Evolutionary conservation across 2,888 invertebrate genomes (phyloP), one percentile per base, ranked within the genome.

Genomic region (Drosophila suboccidentalis): DNA sequence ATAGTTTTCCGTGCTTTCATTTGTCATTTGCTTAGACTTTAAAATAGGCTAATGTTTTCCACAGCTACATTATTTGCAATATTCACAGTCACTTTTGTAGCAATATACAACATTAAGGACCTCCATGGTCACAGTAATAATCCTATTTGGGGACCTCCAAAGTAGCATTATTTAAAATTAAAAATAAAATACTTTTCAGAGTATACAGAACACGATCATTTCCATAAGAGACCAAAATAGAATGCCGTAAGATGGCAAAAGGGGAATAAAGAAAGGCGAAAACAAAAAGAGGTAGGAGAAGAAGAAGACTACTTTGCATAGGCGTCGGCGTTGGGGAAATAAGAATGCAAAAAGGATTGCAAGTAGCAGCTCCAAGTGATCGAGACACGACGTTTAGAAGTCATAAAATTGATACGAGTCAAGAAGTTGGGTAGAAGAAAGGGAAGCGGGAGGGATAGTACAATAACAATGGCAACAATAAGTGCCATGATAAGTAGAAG

Each of bases 321-420:
- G 15, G 11, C 55, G 43, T 39, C 34, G 47, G 32, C 36, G 15
- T 19, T 38, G 57, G 38, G 77, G 17, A 54, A 63, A 80, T 86
- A 86, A 86, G 85, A 80, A 67, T 53, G 43, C 73, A 66, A 59
- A 51, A 66, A 53, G 49, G 26, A 80, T 76, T 59, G 61, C 68
- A 57, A 80, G 61, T 63, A 62, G 61, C 46, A 44, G 57, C 50
- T 36, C 29, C 10, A 60, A 66, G 29, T 62, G 47, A 75, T 70
- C 50, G 51, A 34, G 11, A 62, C 47, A 64, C 65, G 65, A 44
- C 39, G 19, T 22, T 55, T 43, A 53, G 19, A 49, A 55, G 51
- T 60, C 51, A 49, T 47, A 13, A 68, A 59, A 47, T 47, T 47
- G 39, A 17, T 26, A 17, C 32, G 32, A 13, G 6, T 32, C 32